These are phyloP conservation scores for Oncorhynchus gorbuscha DNA, from an alignment of 2,113 vertebrate species.

Conservation along the genomic window DNA sequence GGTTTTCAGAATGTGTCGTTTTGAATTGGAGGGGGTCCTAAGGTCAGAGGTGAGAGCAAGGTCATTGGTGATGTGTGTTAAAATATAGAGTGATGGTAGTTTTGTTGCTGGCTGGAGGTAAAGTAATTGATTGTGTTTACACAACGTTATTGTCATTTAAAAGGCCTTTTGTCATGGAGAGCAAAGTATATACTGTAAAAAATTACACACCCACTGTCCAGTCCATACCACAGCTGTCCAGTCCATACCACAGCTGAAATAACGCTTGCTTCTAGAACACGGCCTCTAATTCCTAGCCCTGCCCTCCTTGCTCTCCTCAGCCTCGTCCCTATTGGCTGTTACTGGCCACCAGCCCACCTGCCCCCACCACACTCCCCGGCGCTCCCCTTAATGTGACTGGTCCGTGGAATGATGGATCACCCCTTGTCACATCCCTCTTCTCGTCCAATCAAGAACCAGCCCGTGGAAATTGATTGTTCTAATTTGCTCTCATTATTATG, in stretches of 20 bases:
- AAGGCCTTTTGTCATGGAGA: neutral
- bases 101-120: neutral
- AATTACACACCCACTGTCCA: slow-evolving; percentile 37
- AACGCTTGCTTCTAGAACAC: slow-evolving; percentile 93
- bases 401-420: slow-evolving; percentile 94
- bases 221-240: slow-evolving; percentile 79
- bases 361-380: slow-evolving; percentile 67
- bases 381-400: slow-evolving; percentile 91
- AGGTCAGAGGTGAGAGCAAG: neutral
- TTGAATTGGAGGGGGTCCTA: neutral
- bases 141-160: neutral
- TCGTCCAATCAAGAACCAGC: slow-evolving; percentile 96
- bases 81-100: neutral
- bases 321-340: slow-evolving; percentile 85
- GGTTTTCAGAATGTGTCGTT: slow-evolving; percentile 3
- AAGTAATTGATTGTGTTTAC: neutral
- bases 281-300: slow-evolving; percentile 75
- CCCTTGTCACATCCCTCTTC: slow-evolving; percentile 93
- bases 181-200: neutral
- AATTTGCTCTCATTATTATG: slow-evolving; percentile 99
- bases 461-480: slow-evolving; percentile 99
- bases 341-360: slow-evolving; percentile 85
- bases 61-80: neutral
- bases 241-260: slow-evolving; percentile 85
- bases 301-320: slow-evolving; percentile 60